Conservation (phyloP, 2,113 vertebrate species). For the Pseudopipra pipra region DNA sequence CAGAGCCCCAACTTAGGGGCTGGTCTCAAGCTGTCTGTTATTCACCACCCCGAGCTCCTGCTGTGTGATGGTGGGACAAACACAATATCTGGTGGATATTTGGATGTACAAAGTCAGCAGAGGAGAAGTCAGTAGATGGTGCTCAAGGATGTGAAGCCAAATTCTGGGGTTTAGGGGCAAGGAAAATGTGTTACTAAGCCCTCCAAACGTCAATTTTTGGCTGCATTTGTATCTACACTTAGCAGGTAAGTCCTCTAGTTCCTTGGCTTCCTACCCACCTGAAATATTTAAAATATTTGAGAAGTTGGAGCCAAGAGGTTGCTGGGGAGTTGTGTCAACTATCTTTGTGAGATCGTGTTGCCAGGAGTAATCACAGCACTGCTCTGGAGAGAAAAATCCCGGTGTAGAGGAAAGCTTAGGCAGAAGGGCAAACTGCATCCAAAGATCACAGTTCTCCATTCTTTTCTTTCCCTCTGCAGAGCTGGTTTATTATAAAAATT, state of each 20-base stretch:
- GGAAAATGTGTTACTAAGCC: neutral
- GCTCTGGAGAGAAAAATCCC: neutral
- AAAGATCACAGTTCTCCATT: neutral
- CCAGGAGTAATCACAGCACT: neutral
- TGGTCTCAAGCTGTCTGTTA: constrained; percentile 32
- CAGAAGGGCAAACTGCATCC: neutral
- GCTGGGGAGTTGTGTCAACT: neutral
- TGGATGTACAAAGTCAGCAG: neutral
- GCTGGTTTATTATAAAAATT: neutral
- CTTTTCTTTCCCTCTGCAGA: neutral
- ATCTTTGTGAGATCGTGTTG: neutral
- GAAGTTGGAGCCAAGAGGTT: neutral
- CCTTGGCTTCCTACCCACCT: neutral
- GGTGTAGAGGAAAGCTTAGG: neutral
- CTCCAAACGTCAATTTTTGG: neutral
- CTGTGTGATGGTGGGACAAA: neutral
- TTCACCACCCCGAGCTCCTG: neutral
- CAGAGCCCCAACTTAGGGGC: neutral
- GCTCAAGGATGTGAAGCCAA: constrained; percentile 41
- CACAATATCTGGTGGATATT: neutral
- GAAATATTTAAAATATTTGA: neutral
- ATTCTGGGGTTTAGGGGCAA: neutral
- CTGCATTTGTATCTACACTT: neutral
- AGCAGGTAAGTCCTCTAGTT: neutral
- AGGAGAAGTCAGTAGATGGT: constrained; percentile 38